A percentile compares a stretch with the other conserved stretches of the same genome.
Conservation (phyloP, 2,113 vertebrate genomes). For the Tragelaphus buxtoni region DNA sequence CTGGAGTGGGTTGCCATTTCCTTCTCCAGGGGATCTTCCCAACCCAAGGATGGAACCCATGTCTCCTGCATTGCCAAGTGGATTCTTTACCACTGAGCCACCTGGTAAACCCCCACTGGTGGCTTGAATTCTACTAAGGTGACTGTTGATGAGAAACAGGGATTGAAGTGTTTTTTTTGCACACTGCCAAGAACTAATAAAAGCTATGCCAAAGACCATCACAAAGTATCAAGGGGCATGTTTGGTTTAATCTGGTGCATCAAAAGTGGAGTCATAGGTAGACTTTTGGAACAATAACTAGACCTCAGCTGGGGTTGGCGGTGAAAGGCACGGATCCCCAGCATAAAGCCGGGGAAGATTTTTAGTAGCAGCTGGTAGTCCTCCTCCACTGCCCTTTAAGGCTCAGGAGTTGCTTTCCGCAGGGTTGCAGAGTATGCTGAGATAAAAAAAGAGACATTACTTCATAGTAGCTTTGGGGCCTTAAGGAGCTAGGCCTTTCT, state of each 20-base stretch:
- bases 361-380: conserved; percentile 47
- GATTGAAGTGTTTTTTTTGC: conserved; percentile 46
- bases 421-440: background rate
- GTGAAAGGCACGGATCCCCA: conserved; percentile 33
- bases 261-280: conserved; percentile 31
- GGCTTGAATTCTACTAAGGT: conserved; percentile 46
- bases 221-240: background rate
- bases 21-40: background rate
- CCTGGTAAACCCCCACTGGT: background rate
- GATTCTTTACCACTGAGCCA: background rate
- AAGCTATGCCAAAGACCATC: conserved; percentile 25
- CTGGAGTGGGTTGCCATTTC: background rate
- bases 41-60: background rate
- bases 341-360: conserved; percentile 36
- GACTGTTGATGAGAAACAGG: conserved; percentile 42
- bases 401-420: conserved; percentile 26
- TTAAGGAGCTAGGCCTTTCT: background rate
- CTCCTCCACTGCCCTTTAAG: conserved; percentile 4
- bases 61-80: background rate
- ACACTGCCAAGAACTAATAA: conserved; percentile 46
- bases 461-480: background rate
- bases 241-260: conserved; percentile 48
- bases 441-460: background rate
- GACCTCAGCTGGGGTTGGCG: background rate
- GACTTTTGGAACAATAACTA: conserved; percentile 42